Evolutionary conservation across 1,140 invertebrate genomes (phyloP).

Genomic region (Ceratosolen fusciceps): DNA sequence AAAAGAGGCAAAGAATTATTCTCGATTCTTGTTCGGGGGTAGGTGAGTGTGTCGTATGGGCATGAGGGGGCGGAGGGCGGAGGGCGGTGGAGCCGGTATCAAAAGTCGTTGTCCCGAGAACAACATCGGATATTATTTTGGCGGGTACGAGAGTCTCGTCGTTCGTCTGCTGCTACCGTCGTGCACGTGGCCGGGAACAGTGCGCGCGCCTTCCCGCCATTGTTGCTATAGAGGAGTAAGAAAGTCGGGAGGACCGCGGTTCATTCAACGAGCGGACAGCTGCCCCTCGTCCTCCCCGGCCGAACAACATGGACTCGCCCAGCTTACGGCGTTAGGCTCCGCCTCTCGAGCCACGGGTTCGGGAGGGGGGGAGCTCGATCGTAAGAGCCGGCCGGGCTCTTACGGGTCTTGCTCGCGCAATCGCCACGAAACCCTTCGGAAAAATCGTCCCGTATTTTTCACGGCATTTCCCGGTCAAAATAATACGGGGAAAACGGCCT

Average conservation of each 20-base stretch:
- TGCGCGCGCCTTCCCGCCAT: conserved; percentile 62
- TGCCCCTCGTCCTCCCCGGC: conserved; percentile 44
- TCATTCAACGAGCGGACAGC: conserved; percentile 55
- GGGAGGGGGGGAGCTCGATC: not conserved
- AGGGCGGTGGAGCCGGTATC: too few relatives aligned
- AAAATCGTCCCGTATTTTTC: conserved; percentile 40
- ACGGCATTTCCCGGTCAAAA: conserved; percentile 38
- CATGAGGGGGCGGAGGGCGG: too few relatives aligned
- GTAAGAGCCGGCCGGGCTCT: not conserved
- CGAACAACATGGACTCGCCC: conserved; percentile 62
- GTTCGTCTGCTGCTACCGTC: conserved; percentile 46
- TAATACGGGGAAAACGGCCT: conserved; percentile 10
- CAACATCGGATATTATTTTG: too few relatives aligned
- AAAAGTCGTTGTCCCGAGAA: too few relatives aligned
- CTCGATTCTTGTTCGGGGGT: not conserved
- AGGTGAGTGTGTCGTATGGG: not conserved
- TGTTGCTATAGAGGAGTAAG: conserved; percentile 51
- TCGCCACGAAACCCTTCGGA: not conserved
- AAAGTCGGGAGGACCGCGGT: conserved; percentile 26
- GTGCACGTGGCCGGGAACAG: conserved; percentile 43
- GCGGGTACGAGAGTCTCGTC: conserved; percentile 42
- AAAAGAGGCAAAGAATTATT: not conserved
- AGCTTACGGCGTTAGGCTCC: conserved; percentile 16
- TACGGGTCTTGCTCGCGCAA: not conserved
- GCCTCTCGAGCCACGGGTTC: not conserved